These are phyloP conservation scores for Lamprotornis superbus DNA, from an alignment of 2,113 vertebrate species.

Conservation along the genomic window DNA sequence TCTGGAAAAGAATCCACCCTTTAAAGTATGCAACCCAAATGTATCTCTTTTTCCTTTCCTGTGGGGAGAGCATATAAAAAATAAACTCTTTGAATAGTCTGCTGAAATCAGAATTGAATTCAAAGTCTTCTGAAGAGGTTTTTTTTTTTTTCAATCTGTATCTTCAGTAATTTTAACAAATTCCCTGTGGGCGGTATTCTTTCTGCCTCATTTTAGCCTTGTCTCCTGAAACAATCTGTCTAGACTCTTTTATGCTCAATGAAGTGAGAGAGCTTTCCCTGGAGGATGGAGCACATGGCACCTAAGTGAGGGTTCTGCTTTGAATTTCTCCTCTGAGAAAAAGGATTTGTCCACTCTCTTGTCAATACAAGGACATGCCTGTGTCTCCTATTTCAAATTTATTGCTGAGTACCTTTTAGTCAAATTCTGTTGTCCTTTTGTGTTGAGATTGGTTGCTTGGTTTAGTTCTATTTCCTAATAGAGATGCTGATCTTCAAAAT, in stretches of 20 bases:
- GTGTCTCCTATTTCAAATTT: background rate
- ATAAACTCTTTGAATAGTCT: background rate
- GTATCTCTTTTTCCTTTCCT: background rate
- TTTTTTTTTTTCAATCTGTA: background rate
- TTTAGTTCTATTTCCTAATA: background rate
- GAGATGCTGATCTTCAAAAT: background rate
- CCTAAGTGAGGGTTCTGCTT: background rate
- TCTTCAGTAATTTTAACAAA: background rate
- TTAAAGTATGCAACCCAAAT: background rate
- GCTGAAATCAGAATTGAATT: background rate
- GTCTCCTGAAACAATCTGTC: conserved; percentile 5
- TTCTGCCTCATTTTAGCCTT: background rate
- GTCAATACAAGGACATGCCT: background rate
- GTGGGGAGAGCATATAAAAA: background rate
- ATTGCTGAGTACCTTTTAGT: background rate
- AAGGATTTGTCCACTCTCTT: background rate
- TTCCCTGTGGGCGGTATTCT: background rate
- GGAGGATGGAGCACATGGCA: background rate
- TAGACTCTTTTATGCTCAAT: background rate
- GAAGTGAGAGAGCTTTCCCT: background rate
- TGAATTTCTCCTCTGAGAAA: background rate
- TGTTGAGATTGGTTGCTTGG: too few relatives aligned
- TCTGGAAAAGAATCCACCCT: background rate
- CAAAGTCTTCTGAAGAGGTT: background rate
- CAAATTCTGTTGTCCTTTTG: background rate